Conservation (phyloP, 2,888 invertebrate genomes). For the Nineta flava region DNA sequence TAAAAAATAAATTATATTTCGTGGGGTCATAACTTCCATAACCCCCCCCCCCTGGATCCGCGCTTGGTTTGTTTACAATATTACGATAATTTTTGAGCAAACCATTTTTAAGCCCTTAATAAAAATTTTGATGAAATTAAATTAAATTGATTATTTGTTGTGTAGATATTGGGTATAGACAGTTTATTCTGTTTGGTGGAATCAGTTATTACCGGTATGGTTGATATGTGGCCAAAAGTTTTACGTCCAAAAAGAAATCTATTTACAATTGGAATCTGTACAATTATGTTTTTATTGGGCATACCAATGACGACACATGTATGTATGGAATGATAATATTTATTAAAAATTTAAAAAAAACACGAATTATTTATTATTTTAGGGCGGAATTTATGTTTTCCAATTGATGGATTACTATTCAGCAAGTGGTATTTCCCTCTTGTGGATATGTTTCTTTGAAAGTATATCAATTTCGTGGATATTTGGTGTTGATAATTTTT, state of each 20-base stretch:
- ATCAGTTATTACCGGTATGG: slow-evolving; percentile 39
- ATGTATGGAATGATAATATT: slow-evolving; percentile 15
- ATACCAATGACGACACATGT: slow-evolving; percentile 78
- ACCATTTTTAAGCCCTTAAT: too few relatives aligned
- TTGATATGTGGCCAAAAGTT: slow-evolving; percentile 39
- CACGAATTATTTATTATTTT: slow-evolving; percentile 13
- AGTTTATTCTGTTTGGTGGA: slow-evolving; percentile 57
- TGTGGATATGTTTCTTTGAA: slow-evolving; percentile 45
- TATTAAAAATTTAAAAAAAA: not conserved
- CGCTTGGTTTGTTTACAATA: too few relatives aligned
- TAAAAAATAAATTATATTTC: too few relatives aligned
- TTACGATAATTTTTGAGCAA: too few relatives aligned
- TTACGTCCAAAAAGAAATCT: slow-evolving; percentile 41
- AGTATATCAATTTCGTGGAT: slow-evolving; percentile 42
- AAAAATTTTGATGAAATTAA: too few relatives aligned
- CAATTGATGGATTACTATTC: slow-evolving; percentile 69
- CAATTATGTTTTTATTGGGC: slow-evolving; percentile 68
- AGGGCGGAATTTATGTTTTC: slow-evolving; percentile 84
- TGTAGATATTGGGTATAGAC: slow-evolving; percentile 52
- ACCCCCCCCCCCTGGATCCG: too few relatives aligned
- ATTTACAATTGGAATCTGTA: slow-evolving; percentile 55
- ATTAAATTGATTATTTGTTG: too few relatives aligned
- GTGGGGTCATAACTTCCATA: too few relatives aligned
- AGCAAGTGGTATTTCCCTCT: slow-evolving; percentile 39
- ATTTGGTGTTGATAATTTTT: slow-evolving; percentile 39